Evolutionary conservation across 35 echinoderm and acorn worm species (phyloP).

Genomic region (Anneissia japonica): DNA sequence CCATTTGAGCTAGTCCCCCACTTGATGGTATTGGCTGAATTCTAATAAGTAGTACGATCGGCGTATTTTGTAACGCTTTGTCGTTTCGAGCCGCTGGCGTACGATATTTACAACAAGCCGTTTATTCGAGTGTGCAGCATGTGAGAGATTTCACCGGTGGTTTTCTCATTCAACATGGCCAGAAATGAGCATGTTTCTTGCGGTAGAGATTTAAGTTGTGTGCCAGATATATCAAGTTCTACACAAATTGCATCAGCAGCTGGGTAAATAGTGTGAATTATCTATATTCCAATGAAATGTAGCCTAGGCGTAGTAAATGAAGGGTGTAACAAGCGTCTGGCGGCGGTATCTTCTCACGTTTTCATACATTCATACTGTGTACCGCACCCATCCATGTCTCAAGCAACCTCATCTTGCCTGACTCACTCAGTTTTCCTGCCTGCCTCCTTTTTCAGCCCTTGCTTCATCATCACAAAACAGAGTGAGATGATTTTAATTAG

Average conservation of each 20-base stretch:
- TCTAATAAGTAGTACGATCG: no score
- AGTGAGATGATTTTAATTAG: no score
- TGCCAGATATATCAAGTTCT: constrained; percentile 87
- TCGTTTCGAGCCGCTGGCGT: neutral
- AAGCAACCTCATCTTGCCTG: neutral
- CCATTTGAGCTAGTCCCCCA: neutral
- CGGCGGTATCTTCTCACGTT: neutral
- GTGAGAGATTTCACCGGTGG: neutral
- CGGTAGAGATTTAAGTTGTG: constrained; percentile 77
- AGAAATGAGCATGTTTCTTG: constrained; percentile 90
- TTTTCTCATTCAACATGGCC: constrained; percentile 48
- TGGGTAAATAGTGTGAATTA: constrained; percentile 78
- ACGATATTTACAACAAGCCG: neutral
- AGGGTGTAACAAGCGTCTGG: neutral
- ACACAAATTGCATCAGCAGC: constrained; percentile 82
- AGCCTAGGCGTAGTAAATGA: neutral
- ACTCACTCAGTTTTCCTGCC: no score
- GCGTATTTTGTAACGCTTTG: neutral
- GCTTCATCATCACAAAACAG: no score
- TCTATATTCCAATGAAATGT: neutral
- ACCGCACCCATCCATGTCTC: neutral
- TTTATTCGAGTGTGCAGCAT: neutral
- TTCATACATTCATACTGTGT: neutral
- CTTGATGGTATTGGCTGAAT: neutral
- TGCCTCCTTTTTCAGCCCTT: no score